Conservation (phyloP, 2,113 vertebrate species). For the Ophiodon elongatus region DNA sequence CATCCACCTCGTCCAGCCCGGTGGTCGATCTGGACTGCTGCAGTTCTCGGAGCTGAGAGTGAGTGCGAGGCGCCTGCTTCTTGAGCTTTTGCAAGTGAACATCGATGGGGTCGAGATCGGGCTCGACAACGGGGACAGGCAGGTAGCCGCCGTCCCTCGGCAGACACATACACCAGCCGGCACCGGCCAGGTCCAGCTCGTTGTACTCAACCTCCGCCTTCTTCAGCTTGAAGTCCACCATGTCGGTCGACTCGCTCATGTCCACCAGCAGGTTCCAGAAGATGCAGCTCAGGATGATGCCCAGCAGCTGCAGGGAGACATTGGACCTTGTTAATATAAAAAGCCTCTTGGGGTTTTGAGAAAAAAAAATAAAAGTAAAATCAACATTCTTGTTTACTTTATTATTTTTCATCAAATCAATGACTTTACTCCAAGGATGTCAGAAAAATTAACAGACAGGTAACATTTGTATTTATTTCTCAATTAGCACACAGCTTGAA, state of each 20-base stretch:
- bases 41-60: conserved; percentile 70
- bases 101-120: conserved; percentile 77
- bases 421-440: background rate
- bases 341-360: too few species aligned
- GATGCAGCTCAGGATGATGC: conserved; percentile 87
- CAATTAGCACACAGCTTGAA: too few species aligned
- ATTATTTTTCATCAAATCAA: background rate
- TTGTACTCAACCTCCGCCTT: conserved; percentile 75
- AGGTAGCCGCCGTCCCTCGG: conserved; percentile 90
- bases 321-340: too few species aligned
- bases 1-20: conserved; percentile 82
- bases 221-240: conserved; percentile 87
- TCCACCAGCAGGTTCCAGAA: conserved; percentile 90
- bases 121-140: conserved; percentile 77
- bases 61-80: conserved; percentile 72
- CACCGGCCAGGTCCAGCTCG: conserved; percentile 86
- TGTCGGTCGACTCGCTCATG: conserved; percentile 84
- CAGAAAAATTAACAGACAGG: too few species aligned
- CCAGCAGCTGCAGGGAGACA: conserved; percentile 82
- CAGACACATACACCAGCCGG: conserved; percentile 92
- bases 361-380: too few species aligned
- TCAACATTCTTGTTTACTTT: too few species aligned
- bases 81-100: conserved; percentile 77
- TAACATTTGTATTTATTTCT: too few species aligned
- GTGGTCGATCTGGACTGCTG: conserved; percentile 66